Evolutionary conservation across 1,140 invertebrate species (phyloP), one percentile per base, ranked within the genome.

Genomic region (Scaptomyza graminum): DNA sequence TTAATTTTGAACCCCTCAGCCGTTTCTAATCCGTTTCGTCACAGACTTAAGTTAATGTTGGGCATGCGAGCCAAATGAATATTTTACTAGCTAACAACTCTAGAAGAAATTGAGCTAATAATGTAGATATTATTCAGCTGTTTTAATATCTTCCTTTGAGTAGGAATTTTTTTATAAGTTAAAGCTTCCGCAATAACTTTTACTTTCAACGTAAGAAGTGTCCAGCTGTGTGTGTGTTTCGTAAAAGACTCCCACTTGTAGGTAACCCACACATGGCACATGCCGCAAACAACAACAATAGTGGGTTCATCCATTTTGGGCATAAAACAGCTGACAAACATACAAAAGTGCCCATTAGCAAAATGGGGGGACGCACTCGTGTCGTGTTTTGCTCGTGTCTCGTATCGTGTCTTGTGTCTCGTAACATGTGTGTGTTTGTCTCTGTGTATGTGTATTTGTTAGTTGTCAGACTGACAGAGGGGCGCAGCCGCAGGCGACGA

Each of bases 271-370:
- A 85, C 84, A 80, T 76, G 65, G 39, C 37, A 57, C 52, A 39
- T 15, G 39, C 52, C 47, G 18, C 46, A 64, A 22, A 65, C 54
- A 68, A 51, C 47, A 44, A 54, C 60, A 47, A 82, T 63, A 76
- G 80, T 81, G 79, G 82, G 81, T 68, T 85, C 81, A 85, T 81
- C 81, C 81, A 85, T 85, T 85, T 85, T 69, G 78, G 87, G 82
- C 55, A 12, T 9, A 34, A 34, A 41, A 41, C 51, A 62, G 70
- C 69, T 71, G 74, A 60, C 31, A 34, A 85, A 88, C 71, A 75
- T 76, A 64, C 52, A 88, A 88, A 87, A 34, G 83, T 71, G 59
- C 67, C 82, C 82, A 87, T 87, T 87, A 87, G 82, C 69, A 72
- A 80, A 81, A 74, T 76, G 72, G 76, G 65, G 64, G 79, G 51